Evolutionary conservation across 2,888 invertebrate genomes (phyloP), one percentile per base, ranked within the genome.

Genomic region (Eristalinus aeneus): DNA sequence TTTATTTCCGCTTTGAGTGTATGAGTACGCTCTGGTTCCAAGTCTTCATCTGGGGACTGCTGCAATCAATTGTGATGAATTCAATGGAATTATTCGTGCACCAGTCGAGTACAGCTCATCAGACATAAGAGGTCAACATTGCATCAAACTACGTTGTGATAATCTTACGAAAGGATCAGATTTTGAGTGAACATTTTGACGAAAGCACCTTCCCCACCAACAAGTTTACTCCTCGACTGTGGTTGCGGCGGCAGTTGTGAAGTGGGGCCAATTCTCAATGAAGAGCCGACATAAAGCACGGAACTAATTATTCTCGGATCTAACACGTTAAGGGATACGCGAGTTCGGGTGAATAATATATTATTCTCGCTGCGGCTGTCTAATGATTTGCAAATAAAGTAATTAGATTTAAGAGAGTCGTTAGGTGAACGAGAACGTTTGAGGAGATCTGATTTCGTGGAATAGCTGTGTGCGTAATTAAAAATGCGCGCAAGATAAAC

Each of bases 321-420:
- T n/a, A 22, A 46, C 20, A 12, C 11, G 61, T 22, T 9, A 12
- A 32, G 46, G 71, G 46, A 72, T 53, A 61, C 12, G 22, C n/a
- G 39, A 72, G 60, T 72, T 61, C 12, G 22, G 32, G 22, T 53
- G 53, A 72, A 72, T 61, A 72, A 72, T 72, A 61, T 46, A 72
- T 61, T 12, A 12, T 20, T 39, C 12, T 20, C 10, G 31, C 8
- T 23, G 22, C 31, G 8, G 20, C 39, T 12, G 39, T 31, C 60
- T 61, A 61, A 71, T 61, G 46, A 46, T 60, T 71, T 46, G 71
- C 20, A 31, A 60, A n/a, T 46, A 27, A 60, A 71, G 60, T 71
- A 71, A 71, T 61, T 71, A 27, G 61, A 71, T 60, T 71, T 61
- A 46, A 31, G 71, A 46, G 71, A 71, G 12, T 71, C 46, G 31